Evolutionary conservation across 1,140 invertebrate genomes (phyloP).

Genomic region (Aleiodes sp.): DNA sequence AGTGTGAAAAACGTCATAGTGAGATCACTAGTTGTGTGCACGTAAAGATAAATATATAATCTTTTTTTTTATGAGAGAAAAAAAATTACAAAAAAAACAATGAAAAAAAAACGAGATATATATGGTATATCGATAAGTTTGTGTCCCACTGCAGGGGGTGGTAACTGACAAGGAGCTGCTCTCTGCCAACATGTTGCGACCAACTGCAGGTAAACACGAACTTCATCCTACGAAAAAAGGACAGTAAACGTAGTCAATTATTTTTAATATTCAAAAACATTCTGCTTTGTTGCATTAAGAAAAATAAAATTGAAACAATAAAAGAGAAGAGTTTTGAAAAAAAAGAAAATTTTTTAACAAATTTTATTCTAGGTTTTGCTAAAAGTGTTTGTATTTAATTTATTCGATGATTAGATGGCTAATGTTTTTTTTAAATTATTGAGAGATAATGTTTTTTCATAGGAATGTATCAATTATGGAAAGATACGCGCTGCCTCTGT

Average conservation of each 20-base stretch:
- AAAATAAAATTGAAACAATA: neutral
- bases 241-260: constrained; percentile 56
- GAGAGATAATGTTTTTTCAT: constrained; percentile 31
- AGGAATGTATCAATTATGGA: constrained; percentile 44
- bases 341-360: neutral
- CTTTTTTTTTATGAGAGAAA: constrained; percentile 11
- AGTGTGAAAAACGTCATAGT: constrained; percentile 21
- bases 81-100: constrained; percentile 46
- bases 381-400: constrained; percentile 33
- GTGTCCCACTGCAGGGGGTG: constrained; percentile 68
- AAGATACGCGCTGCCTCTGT: constrained; percentile 45
- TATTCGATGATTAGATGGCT: constrained; percentile 51
- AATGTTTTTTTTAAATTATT: constrained; percentile 37
- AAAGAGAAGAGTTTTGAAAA: neutral
- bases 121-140: constrained; percentile 68
- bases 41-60: constrained; percentile 21
- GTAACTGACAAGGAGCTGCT: constrained; percentile 67
- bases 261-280: constrained; percentile 43
- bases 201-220: constrained; percentile 68
- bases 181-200: constrained; percentile 65
- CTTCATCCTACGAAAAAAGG: constrained; percentile 63
- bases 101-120: constrained; percentile 32
- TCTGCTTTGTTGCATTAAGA: constrained; percentile 57
- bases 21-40: constrained; percentile 35
- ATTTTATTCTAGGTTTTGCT: constrained; percentile 41